Evolutionary conservation across 2,797 vertebrate genomes (phyloP).

Genomic region (Hybognathus amarus): DNA sequence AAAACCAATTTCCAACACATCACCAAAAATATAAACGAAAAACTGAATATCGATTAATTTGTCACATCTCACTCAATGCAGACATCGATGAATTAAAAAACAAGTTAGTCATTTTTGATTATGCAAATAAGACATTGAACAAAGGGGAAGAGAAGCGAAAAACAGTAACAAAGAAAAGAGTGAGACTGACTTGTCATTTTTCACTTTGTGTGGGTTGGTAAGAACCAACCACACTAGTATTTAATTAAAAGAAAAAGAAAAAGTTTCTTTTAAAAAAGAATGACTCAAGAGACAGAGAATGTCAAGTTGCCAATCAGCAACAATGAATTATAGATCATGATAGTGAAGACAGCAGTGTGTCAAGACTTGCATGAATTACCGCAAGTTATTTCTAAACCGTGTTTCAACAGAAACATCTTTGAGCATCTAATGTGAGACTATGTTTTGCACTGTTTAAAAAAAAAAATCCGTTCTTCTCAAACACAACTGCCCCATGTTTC

Average conservation of each 20-base stretch:
- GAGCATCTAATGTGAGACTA: conserved; percentile 3
- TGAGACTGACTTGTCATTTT: conserved; percentile 17
- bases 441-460: conserved; percentile 3
- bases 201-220: conserved; percentile 10
- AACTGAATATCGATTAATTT: conserved; percentile 21
- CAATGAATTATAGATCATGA: conserved; percentile 1
- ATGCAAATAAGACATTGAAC: conserved; percentile 27
- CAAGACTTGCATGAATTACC: not conserved
- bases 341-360: not conserved
- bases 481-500: not conserved
- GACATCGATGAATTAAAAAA: conserved; percentile 11
- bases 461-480: not conserved
- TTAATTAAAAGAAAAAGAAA: conserved; percentile 14
- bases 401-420: conserved; percentile 10
- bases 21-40: conserved; percentile 47
- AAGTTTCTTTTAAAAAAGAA: not conserved
- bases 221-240: conserved; percentile 3
- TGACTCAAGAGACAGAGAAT: conserved; percentile 18
- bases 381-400: not conserved
- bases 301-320: conserved; percentile 19
- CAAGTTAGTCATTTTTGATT: conserved; percentile 17
- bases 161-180: conserved; percentile 20
- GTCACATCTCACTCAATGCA: not conserved
- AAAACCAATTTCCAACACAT: conserved; percentile 66
- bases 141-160: not conserved